Evolutionary conservation across 1,140 invertebrate genomes (phyloP).

Genomic region (Yoshiicerus persimilis): DNA sequence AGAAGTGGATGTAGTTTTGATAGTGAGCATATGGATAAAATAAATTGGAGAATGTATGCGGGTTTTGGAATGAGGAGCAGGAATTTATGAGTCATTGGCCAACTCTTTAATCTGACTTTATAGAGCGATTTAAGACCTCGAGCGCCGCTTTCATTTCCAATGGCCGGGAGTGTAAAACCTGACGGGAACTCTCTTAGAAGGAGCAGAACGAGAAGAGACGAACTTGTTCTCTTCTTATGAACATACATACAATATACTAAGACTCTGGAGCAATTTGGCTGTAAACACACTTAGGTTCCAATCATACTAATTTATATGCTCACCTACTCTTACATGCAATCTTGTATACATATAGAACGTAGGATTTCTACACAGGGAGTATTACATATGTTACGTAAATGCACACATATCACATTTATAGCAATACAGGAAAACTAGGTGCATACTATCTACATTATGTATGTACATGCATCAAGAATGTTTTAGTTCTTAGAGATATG

Average conservation of each 20-base stretch:
- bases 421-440: background rate
- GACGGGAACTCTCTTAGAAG: background rate
- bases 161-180: background rate
- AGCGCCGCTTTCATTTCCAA: slow-evolving; percentile 14
- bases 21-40: background rate
- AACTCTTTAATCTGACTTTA: slow-evolving; percentile 32
- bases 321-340: background rate
- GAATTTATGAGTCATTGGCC: slow-evolving; percentile 37
- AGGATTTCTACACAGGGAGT: background rate
- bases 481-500: background rate
- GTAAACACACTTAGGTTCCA: slow-evolving; percentile 34
- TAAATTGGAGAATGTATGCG: background rate
- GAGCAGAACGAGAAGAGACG: background rate
- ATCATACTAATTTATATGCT: slow-evolving; percentile 35
- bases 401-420: background rate
- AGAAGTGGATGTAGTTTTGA: background rate
- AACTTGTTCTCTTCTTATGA: background rate
- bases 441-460: background rate
- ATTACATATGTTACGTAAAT: background rate
- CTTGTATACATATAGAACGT: background rate
- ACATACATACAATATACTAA: background rate
- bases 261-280: slow-evolving; percentile 25
- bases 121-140: slow-evolving; percentile 29
- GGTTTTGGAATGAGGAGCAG: background rate
- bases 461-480: background rate